A percentile compares a stretch with the other conserved stretches of the same genome.
These are phyloP conservation scores for Euphonia xanthogaster DNA, from an alignment of 2,797 vertebrate genomes.

Conservation along the genomic window DNA sequence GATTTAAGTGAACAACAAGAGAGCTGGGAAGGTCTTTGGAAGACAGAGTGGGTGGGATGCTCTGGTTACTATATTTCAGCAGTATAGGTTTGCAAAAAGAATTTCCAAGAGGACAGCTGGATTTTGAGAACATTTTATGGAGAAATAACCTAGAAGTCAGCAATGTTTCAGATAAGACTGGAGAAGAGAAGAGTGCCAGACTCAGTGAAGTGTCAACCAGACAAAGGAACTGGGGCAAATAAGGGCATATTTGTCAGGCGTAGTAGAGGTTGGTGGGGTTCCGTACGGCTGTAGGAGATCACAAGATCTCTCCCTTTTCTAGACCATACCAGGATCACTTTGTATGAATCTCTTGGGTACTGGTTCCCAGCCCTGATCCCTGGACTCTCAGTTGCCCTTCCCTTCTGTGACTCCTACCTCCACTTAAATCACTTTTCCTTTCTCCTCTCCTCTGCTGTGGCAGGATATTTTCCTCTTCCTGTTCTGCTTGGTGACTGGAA, in stretches of 20 bases:
- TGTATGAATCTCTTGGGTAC: not conserved
- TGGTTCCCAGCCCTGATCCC: not conserved
- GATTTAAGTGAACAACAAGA: not conserved
- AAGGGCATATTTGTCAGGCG: not conserved
- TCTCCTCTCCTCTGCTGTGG: not conserved
- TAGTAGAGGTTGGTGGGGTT: not conserved
- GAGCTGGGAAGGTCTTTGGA: not conserved
- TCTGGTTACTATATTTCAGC: not conserved
- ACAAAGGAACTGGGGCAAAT: not conserved
- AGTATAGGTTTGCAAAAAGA: not conserved
- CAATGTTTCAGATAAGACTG: not conserved
- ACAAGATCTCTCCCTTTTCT: not conserved
- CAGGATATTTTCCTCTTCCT: not conserved
- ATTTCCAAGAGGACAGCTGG: not conserved
- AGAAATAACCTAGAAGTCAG: not conserved
- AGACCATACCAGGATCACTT: not conserved
- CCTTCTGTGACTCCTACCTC: not conserved
- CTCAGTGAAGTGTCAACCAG: not conserved
- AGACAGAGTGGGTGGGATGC: not conserved
- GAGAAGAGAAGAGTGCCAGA: not conserved
- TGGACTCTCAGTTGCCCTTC: not conserved
- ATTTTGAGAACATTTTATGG: not conserved
- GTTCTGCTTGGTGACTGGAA: not conserved
- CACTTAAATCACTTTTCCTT: not conserved
- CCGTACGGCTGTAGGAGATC: rapidly evolving